Conservation (phyloP, 2,888 invertebrate genomes). For the Lysandra coridon region DNA sequence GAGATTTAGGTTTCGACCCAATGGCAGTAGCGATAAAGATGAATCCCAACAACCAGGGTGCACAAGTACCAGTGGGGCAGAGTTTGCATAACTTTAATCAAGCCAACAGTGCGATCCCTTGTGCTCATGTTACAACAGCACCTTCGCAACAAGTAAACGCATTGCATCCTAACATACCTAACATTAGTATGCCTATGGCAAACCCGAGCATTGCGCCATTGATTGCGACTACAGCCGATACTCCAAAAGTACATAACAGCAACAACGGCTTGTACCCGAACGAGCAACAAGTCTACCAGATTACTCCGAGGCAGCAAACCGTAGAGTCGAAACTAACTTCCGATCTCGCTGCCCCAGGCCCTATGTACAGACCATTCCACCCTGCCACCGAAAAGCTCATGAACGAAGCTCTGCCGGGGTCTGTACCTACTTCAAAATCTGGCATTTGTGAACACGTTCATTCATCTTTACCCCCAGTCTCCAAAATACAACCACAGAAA, state of each 20-base stretch:
- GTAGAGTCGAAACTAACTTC: constrained; percentile 44
- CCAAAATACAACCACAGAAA: constrained; percentile 38
- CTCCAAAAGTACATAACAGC: constrained; percentile 11
- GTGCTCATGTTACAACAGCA: not conserved
- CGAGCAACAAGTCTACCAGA: constrained; percentile 35
- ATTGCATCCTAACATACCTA: not conserved
- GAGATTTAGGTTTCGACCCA: constrained; percentile 68
- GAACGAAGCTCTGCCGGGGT: not conserved
- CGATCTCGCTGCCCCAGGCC: constrained; percentile 42
- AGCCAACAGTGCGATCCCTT: not conserved
- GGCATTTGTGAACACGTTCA: not conserved
- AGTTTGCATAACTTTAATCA: constrained; percentile 51
- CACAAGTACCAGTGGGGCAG: constrained; percentile 59
- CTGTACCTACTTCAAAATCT: not conserved
- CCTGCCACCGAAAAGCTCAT: not conserved
- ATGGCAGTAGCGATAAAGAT: constrained; percentile 74
- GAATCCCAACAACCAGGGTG: constrained; percentile 67
- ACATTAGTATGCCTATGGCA: not conserved
- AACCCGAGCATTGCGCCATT: not conserved
- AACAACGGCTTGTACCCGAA: constrained; percentile 25
- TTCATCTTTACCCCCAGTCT: constrained; percentile 29
- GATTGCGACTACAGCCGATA: not conserved
- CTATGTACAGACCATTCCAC: not conserved
- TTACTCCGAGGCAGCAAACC: constrained; percentile 38
- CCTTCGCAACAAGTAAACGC: constrained; percentile 11